Base-by-base conservation (phyloP, 2,888 invertebrate genomes). In the Anthophora plumipes region DNA sequence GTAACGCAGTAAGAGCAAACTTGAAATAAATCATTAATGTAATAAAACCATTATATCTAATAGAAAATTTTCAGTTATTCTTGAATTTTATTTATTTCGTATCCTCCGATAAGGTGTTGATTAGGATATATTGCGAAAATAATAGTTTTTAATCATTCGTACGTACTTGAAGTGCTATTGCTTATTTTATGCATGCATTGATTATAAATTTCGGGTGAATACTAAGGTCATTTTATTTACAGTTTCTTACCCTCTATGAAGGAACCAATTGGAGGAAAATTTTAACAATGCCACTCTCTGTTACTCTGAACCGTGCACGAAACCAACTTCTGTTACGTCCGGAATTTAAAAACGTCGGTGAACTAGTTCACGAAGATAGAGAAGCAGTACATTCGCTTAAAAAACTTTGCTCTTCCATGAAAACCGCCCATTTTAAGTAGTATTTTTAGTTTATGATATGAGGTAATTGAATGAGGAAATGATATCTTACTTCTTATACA, bases 221-320 rank as follows among this genome's bases (percentile, higher is more conserved):
- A 67, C 46, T 5, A 37, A n/a, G 6, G 0, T 11, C 5, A 14
- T 39, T 41, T 25, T 1, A 1, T 17, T 92, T 92, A 78, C 86
- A 95, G 94, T 92, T 95, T 66, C 90, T 95, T 61, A 93, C 92
- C 12, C 94, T 94, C 64, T 93, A 94, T 77, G 94, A 94, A 91
- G 90, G 90, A 54, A 94, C 94, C 0, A 94, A 94, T 87, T 95
- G 95, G 95, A 89, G 92, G 39, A 91, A 90, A 54, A 90, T 95
- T 50, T 90, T 95, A 54, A 93, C 93, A 76, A 93, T 93, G 71
- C 94, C 95, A 1, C 92, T 95, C 87, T 94, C 94, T 12, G 88
- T 95, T 70, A 93, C 92, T 63, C 83, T 91, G 11, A 94, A 95
- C 73, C 93, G 94, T 60, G 92, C 94, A 7, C 94, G 94, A 90